Percentiles rank a stretch among this genome's conserved stretches.
These are phyloP conservation scores for Sphaerophoria rueppellii DNA, from an alignment of 2,888 invertebrate species.

Conservation along the genomic window DNA sequence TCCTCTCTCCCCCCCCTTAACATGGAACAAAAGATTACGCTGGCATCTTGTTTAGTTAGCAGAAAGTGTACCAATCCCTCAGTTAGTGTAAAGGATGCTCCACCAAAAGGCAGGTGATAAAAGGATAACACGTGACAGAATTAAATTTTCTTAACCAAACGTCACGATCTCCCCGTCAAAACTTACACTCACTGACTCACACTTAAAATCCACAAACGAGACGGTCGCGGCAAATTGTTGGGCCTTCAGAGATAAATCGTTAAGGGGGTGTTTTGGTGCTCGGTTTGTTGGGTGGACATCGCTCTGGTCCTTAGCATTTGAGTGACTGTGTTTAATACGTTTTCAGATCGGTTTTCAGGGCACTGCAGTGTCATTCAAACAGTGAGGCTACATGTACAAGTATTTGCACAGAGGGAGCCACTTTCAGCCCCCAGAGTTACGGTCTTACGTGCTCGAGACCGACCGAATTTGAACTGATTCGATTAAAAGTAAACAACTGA, in stretches of 20 bases:
- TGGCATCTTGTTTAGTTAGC: conserved; percentile 69
- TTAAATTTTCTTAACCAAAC: conserved; percentile 69
- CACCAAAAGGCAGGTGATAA: conserved; percentile 68
- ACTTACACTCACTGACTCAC: background rate
- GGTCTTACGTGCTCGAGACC: conserved; percentile 69
- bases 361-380: conserved; percentile 1
- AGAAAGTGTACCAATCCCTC: conserved; percentile 63
- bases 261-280: background rate
- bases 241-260: background rate
- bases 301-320: conserved; percentile 4
- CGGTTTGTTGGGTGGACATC: conserved; percentile 32
- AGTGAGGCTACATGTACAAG: background rate
- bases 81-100: conserved; percentile 56
- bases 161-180: conserved; percentile 53
- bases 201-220: background rate
- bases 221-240: conserved; percentile 5
- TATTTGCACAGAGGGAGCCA: conserved; percentile 35
- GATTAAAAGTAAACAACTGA: conserved; percentile 73
- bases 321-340: conserved; percentile 23
- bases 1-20: conserved; percentile 3
- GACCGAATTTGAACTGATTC: conserved; percentile 71
- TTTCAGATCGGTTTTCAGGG: conserved; percentile 12
- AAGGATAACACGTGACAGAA: conserved; percentile 72
- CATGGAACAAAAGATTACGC: conserved; percentile 62
- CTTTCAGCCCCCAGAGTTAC: conserved; percentile 50